These are phyloP conservation scores for Fregata magnificens DNA, from an alignment of 2,113 vertebrate genomes.

Conservation along the genomic window DNA sequence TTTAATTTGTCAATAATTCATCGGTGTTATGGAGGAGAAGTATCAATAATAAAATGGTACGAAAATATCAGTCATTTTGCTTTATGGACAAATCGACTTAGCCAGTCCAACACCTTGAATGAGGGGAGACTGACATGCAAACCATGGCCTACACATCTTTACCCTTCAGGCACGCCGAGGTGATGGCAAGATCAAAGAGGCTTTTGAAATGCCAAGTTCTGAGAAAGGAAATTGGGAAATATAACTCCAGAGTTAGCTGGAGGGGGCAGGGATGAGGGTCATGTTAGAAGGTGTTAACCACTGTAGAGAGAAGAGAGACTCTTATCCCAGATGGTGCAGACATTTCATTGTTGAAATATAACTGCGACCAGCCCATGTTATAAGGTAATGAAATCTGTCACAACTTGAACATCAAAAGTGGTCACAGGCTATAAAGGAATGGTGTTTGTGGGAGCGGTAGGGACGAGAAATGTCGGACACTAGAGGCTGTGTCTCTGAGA, in stretches of 20 bases:
- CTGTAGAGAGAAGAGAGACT: constrained; percentile 41
- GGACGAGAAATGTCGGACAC: constrained; percentile 5
- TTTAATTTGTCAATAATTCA: constrained; percentile 3
- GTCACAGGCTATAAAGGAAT: constrained; percentile 42
- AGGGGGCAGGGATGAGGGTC: constrained; percentile 56
- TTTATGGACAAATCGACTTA: background rate
- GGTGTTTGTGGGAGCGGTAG: constrained; percentile 10
- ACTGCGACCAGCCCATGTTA: constrained; percentile 19
- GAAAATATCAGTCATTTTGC: background rate
- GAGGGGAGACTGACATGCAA: constrained; percentile 53
- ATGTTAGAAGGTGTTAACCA: constrained; percentile 70
- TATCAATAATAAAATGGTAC: background rate
- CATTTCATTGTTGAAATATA: constrained; percentile 55
- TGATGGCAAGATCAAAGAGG: constrained; percentile 66
- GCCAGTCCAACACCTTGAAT: constrained; percentile 48
- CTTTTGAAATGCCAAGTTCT: constrained; percentile 70
- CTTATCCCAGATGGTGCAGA: constrained; percentile 61
- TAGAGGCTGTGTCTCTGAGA: constrained; percentile 35
- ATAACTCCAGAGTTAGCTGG: constrained; percentile 63
- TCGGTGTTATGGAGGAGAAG: background rate
- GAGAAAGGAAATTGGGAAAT: constrained; percentile 69
- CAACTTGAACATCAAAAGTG: constrained; percentile 59
- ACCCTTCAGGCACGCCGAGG: constrained; percentile 39
- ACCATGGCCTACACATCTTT: constrained; percentile 53
- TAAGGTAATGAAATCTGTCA: constrained; percentile 60